Percentiles rank a stretch among this genome's conserved stretches.
These are phyloP conservation scores for Anoplophora glabripennis DNA, from an alignment of 1,140 invertebrate genomes.

Conservation along the genomic window DNA sequence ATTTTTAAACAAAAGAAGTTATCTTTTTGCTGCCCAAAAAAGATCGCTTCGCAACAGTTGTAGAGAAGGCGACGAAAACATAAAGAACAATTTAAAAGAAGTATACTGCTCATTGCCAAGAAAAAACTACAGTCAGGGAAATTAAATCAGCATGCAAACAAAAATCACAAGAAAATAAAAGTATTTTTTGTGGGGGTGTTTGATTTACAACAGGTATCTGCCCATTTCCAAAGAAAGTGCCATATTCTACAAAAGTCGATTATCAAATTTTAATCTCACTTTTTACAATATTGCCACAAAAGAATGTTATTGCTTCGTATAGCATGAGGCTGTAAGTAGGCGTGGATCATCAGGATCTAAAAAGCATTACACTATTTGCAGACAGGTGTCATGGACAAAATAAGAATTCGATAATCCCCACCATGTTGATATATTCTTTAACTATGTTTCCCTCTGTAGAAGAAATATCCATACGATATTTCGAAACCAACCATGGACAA, in stretches of 20 bases:
- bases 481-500: slow-evolving; percentile 14
- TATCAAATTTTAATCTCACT: not conserved
- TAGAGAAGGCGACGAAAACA: too few species aligned
- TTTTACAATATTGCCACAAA: slow-evolving; percentile 10
- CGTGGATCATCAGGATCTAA: not conserved
- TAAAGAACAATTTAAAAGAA: too few species aligned
- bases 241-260: slow-evolving; percentile 1
- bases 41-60: too few species aligned
- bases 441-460: not conserved
- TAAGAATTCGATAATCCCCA: slow-evolving; percentile 4
- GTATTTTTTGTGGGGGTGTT: not conserved
- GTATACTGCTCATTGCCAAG: too few species aligned
- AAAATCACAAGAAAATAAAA: too few species aligned
- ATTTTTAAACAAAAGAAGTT: too few species aligned
- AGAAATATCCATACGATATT: slow-evolving; percentile 14
- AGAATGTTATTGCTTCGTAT: slow-evolving; percentile 10
- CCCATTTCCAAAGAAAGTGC: slow-evolving; percentile 1
- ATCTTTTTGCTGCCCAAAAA: too few species aligned
- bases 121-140: too few species aligned
- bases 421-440: slow-evolving; percentile 7
- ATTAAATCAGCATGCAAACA: too few species aligned
- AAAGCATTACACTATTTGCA: slow-evolving; percentile 8
- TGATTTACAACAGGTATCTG: slow-evolving; percentile 3
- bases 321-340: slow-evolving; percentile 12
- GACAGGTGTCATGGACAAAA: slow-evolving; percentile 10